Evolutionary conservation across 1,140 invertebrate species (phyloP).

Genomic region (Pogonomyrmex barbatus): DNA sequence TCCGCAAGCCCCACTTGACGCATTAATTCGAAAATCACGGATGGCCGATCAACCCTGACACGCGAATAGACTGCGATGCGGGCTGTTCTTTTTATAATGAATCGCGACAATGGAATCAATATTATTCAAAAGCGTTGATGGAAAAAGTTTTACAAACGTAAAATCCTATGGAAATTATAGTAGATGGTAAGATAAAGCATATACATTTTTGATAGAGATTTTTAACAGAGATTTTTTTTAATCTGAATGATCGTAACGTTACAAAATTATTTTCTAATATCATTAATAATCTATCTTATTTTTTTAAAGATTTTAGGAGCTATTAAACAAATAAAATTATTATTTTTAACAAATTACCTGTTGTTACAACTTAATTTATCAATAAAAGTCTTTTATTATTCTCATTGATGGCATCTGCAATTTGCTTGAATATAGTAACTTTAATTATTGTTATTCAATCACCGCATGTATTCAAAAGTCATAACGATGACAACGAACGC

Average conservation of each 20-base stretch:
- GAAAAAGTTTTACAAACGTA: background rate
- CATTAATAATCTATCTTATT: background rate
- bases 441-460: background rate
- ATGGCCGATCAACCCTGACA: conserved; percentile 24
- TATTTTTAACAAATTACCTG: background rate
- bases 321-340: background rate
- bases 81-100: conserved; percentile 34
- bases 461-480: background rate
- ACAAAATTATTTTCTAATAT: background rate
- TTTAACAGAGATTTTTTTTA: background rate
- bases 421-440: background rate
- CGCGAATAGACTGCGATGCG: background rate
- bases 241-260: background rate
- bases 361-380: background rate
- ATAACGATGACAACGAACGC: no score
- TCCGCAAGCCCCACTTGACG: conserved; percentile 13
- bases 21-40: conserved; percentile 58
- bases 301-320: background rate
- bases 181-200: background rate
- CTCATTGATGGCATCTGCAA: background rate
- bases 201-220: background rate
- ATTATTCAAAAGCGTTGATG: background rate
- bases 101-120: background rate
- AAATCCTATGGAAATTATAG: background rate
- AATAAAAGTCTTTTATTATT: background rate